These are phyloP conservation scores for Craterocephalus amniculus DNA, from an alignment of 2,797 vertebrate species.

Conservation along the genomic window DNA sequence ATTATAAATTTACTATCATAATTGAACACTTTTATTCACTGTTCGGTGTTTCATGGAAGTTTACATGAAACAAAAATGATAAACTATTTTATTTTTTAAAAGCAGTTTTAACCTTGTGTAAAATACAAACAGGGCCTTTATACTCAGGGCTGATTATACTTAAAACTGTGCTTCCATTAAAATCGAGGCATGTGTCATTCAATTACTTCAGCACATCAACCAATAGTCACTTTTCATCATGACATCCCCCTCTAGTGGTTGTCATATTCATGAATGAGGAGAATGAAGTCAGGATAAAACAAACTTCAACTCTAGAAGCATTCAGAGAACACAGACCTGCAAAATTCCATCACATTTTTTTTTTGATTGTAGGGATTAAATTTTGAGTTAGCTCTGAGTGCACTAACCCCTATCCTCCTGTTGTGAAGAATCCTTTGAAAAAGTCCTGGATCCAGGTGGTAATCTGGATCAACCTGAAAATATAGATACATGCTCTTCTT, in stretches of 20 bases:
- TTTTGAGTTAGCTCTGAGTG: no score
- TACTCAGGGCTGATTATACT: neutral
- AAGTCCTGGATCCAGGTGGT: no score
- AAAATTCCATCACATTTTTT: no score
- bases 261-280: neutral
- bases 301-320: no score
- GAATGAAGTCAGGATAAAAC: neutral
- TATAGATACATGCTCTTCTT: no score
- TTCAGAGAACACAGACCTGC: no score
- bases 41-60: neutral
- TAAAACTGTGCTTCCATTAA: neutral
- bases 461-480: no score
- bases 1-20: neutral
- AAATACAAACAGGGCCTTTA: neutral
- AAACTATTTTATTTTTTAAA: neutral
- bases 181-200: neutral
- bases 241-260: slow-evolving; percentile 18
- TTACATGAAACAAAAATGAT: neutral
- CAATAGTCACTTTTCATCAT: neutral
- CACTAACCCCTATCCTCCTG: no score
- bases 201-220: neutral
- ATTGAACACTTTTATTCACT: neutral
- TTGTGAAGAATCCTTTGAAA: no score
- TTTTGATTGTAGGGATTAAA: no score
- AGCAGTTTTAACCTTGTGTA: no score